Evolutionary conservation across 2,888 invertebrate species (phyloP).

Genomic region (Hyposoter dolosus): DNA sequence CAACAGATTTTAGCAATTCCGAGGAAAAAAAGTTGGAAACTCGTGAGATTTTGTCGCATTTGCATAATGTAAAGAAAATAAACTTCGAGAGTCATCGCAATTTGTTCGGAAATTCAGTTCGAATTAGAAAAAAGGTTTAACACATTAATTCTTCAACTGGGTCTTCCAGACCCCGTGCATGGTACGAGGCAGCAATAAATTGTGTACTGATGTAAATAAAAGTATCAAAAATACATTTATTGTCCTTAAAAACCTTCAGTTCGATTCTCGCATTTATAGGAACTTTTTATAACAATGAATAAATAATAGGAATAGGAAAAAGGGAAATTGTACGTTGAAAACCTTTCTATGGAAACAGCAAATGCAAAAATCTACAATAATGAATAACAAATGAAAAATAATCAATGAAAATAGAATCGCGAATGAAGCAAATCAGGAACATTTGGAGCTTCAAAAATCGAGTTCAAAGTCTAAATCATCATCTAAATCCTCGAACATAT

Average conservation of each 20-base stretch:
- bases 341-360: not conserved
- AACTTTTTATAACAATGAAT: not conserved
- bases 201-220: not conserved
- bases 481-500: conserved; percentile 20
- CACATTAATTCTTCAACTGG: too few relatives aligned
- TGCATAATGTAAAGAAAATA: too few relatives aligned
- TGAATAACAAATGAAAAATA: not conserved
- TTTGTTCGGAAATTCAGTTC: too few relatives aligned
- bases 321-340: not conserved
- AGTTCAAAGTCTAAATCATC: conserved; percentile 72
- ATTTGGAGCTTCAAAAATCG: conserved; percentile 68
- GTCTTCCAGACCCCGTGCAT: too few relatives aligned
- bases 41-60: too few relatives aligned
- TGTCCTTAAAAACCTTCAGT: not conserved
- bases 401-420: not conserved
- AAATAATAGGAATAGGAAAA: not conserved
- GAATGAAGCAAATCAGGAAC: not conserved
- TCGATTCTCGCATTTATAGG: not conserved
- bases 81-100: too few relatives aligned
- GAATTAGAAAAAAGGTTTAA: too few relatives aligned
- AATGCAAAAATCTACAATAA: not conserved
- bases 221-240: not conserved
- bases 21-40: too few relatives aligned
- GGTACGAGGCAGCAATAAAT: too few relatives aligned
- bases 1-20: too few relatives aligned